Conservation (phyloP, 2,797 vertebrate genomes). For the Darevskia mixta region DNA sequence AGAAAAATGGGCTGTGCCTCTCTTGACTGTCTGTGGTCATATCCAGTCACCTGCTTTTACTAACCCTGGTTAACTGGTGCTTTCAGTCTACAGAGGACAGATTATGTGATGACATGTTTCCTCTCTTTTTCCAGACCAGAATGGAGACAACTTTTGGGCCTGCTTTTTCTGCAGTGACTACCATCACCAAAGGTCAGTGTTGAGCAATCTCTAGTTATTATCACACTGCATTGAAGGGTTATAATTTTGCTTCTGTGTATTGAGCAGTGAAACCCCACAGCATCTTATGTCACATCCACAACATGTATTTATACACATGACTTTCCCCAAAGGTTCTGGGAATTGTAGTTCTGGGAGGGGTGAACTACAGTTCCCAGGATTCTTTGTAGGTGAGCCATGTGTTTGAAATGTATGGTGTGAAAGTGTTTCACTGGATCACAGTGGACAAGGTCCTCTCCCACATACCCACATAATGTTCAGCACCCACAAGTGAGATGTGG, state of each 20-base stretch:
- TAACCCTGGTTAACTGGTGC: no score
- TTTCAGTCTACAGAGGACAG: background rate
- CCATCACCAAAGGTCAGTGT: constrained; percentile 86
- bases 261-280: background rate
- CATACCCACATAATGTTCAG: no score
- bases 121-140: constrained; percentile 78
- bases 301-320: background rate
- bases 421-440: no score
- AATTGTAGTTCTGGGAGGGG: no score
- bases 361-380: no score
- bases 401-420: no score
- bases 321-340: no score
- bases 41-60: background rate
- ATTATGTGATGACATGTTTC: background rate
- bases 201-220: accelerated
- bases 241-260: background rate
- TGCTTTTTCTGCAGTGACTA: constrained; percentile 85
- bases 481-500: no score
- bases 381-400: no score
- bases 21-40: background rate
- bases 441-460: no score
- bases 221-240: no score
- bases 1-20: no score
- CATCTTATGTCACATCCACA: background rate
- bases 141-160: constrained; percentile 90